These are phyloP conservation scores for Neoseiulus cucumeris DNA, from an alignment of 1,140 invertebrate genomes.

Conservation along the genomic window DNA sequence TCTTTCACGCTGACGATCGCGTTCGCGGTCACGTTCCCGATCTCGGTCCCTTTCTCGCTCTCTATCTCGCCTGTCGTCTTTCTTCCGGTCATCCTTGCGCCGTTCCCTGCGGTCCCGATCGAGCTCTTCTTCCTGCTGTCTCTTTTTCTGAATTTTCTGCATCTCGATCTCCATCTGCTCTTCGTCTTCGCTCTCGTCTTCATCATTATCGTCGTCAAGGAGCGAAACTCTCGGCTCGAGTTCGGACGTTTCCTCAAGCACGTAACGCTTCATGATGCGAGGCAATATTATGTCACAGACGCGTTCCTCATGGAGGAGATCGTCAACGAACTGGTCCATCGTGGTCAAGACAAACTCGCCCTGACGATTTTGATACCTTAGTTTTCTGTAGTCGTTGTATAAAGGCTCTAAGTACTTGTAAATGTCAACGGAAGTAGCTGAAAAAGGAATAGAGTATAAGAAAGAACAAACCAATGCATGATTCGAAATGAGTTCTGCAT, in stretches of 20 bases:
- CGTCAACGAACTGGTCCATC: slow-evolving; percentile 97
- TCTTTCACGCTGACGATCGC: neutral
- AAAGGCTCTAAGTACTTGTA: slow-evolving; percentile 97
- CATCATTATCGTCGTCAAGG: slow-evolving; percentile 45
- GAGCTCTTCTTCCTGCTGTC: neutral
- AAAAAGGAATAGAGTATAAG: neutral
- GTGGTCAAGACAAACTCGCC: slow-evolving; percentile 72
- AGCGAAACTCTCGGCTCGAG: slow-evolving; percentile 76
- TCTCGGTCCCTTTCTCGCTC: slow-evolving; percentile 15
- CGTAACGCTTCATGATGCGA: slow-evolving; percentile 48
- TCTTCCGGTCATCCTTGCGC: slow-evolving; percentile 13
- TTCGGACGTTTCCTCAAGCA: slow-evolving; percentile 85
- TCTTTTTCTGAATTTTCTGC: slow-evolving; percentile 6
- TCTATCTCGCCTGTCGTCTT: slow-evolving; percentile 13
- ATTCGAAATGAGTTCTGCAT: too few relatives aligned
- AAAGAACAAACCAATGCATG: too few relatives aligned
- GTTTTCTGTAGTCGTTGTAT: slow-evolving; percentile 89
- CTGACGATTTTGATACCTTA: slow-evolving; percentile 58
- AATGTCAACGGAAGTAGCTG: slow-evolving; percentile 62
- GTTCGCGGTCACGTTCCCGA: neutral
- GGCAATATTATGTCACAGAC: slow-evolving; percentile 89
- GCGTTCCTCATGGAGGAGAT: slow-evolving; percentile 71
- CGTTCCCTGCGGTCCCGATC: slow-evolving; percentile 15
- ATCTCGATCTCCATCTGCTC: neutral
- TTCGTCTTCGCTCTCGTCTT: neutral